Conservation (phyloP, 2,888 invertebrate genomes). For the Pediacus dermestoides region DNA sequence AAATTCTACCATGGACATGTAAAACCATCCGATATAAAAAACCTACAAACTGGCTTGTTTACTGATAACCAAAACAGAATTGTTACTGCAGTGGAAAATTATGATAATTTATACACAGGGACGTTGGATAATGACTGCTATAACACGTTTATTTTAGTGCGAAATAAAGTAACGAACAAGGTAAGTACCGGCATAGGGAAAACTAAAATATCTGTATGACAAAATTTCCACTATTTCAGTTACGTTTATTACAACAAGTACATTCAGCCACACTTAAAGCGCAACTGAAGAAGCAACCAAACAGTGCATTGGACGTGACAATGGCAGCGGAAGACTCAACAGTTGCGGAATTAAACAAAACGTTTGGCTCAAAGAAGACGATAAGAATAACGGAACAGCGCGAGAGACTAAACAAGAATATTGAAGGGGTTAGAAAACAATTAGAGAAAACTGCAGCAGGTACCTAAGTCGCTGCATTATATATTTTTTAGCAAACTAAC, state of each 20-base stretch:
- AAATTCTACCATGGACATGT: constrained; percentile 39
- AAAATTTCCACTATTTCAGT: not conserved
- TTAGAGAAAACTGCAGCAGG: constrained; percentile 56
- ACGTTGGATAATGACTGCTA: constrained; percentile 27
- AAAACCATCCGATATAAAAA: constrained; percentile 25
- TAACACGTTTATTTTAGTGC: constrained; percentile 37
- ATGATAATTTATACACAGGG: constrained; percentile 37
- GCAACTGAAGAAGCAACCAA: constrained; percentile 19
- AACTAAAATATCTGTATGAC: constrained; percentile 1
- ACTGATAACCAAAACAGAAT: constrained; percentile 23
- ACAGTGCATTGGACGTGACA: constrained; percentile 17
- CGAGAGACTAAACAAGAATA: constrained; percentile 58
- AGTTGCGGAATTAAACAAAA: constrained; percentile 53
- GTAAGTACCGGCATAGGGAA: constrained; percentile 21
- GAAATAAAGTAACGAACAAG: constrained; percentile 36
- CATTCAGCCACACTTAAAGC: constrained; percentile 31
- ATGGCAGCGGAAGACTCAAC: constrained; percentile 20
- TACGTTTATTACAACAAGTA: constrained; percentile 13
- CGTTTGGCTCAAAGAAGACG: constrained; percentile 63
- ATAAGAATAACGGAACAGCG: constrained; percentile 59
- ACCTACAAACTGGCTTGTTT: constrained; percentile 31
- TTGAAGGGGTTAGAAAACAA: constrained; percentile 57
- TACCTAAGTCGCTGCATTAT: constrained; percentile 30
- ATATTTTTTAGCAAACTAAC: no score
- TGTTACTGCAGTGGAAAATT: constrained; percentile 30